phyloP scores from a whole-genome alignment of 2,888 invertebrate genomes.

The Aspidiotus rigidus region DNA sequence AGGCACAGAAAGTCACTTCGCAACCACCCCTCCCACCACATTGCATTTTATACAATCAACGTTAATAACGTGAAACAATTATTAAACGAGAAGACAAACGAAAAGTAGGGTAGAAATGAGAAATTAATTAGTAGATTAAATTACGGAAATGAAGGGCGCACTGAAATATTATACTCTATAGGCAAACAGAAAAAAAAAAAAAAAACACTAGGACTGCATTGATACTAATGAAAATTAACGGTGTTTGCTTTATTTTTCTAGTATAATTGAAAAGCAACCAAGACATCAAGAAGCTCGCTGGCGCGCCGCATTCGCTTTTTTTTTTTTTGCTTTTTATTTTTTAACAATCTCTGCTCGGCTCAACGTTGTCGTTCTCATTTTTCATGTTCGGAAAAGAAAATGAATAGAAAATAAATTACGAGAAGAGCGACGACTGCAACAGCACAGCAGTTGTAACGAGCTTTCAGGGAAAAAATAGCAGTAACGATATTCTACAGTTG shows the following conservation, averaged over 20 bases:
- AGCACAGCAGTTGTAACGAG: not conserved
- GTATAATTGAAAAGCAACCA: slow-evolving; percentile 23
- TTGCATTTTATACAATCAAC: slow-evolving; percentile 6
- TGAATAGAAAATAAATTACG: slow-evolving; percentile 19
- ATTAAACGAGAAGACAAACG: slow-evolving; percentile 16
- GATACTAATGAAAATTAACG: slow-evolving; percentile 32
- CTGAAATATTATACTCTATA: not conserved
- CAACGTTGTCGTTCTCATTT: not conserved
- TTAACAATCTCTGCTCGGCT: not conserved
- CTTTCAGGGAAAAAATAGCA: not conserved
- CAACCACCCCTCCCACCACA: not conserved
- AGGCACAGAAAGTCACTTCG: not conserved
- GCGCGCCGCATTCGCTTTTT: not conserved
- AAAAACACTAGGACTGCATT: not conserved
- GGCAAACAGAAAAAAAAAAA: slow-evolving; percentile 7
- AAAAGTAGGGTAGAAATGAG: slow-evolving; percentile 22
- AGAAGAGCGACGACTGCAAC: not conserved
- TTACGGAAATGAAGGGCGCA: slow-evolving; percentile 30
- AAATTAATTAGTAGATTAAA: slow-evolving; percentile 31
- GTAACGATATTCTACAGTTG: not conserved
- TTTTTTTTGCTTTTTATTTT: not conserved
- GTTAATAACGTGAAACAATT: slow-evolving; percentile 27
- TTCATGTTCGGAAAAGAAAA: slow-evolving; percentile 1
- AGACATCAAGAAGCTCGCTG: slow-evolving; percentile 5
- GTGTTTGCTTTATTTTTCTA: slow-evolving; percentile 18